Evolutionary conservation across 2,888 invertebrate genomes (phyloP), one percentile per base, ranked within the genome.

Genomic region (Poecilobothrus nobilitatus): DNA sequence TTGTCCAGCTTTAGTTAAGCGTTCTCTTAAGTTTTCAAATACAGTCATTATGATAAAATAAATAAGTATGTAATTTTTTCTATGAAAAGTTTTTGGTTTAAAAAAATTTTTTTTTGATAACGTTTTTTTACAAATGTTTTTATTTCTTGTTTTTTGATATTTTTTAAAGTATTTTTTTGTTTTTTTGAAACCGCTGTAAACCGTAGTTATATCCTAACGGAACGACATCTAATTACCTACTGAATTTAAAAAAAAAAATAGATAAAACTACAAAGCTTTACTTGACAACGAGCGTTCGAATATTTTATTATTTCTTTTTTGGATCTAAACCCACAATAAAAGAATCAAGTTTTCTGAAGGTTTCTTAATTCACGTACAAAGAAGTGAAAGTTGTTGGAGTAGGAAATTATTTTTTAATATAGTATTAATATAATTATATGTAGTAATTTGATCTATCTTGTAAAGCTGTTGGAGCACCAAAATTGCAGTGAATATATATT

Each of bases 1-100:
- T 83, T 95, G 95, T 69, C 88, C 87, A 78, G 88, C 87, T 73
- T 85, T 81, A 66, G 82, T 80, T 71, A 92, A 82, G 65, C 83
- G 81, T 72, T 82, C 80, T 72, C 81, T 80, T 71, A 88, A 77
- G 74, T 80, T 82, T 74, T 84, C 85, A 78, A 84, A 84, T 75
- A 83, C 81, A 69, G 84, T 83, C 87, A 87, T 87, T 41, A 34
- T 69, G 68, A 0, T n/a, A 37, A 37, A 15, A 20, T 20, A 53
- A 22, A 22, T 67, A n/a, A n/a, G 6, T 65, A 27, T n/a, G 22
- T 5, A 8, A 12, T 27, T 67, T 66, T 66, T 22, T 67, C 67
- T 66, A 66, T 20, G 27, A 15, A 64, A n/a, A 66, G 2, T 20
- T 9, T 21, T 69, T 68, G 53, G 53, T 67, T 65, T 66, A 66